Percentiles rank a stretch among this genome's conserved stretches.
These are phyloP conservation scores for Crenichthys baileyi DNA, from an alignment of 2,797 vertebrate species.

Conservation along the genomic window DNA sequence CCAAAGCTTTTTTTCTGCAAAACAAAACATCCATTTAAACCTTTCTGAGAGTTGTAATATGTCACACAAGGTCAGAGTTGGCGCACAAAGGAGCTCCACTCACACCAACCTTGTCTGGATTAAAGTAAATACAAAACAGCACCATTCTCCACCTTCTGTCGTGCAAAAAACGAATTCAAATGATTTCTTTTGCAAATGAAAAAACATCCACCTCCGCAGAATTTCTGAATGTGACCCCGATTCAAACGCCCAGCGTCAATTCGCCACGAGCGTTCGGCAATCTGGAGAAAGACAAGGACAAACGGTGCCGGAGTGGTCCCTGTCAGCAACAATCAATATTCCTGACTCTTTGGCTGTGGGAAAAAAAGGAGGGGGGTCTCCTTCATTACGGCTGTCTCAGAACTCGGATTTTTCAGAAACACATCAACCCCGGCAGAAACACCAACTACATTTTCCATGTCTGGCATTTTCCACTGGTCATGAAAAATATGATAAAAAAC, in stretches of 20 bases:
- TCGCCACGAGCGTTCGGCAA: slow-evolving; percentile 34
- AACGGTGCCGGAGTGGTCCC: slow-evolving; percentile 32
- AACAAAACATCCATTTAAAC: neutral
- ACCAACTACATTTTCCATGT: slow-evolving; percentile 37
- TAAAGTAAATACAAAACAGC: neutral
- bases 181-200: slow-evolving; percentile 34
- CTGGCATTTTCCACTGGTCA: slow-evolving; percentile 47
- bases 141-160: neutral
- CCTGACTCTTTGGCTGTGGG: slow-evolving; percentile 13
- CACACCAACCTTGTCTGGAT: neutral
- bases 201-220: slow-evolving; percentile 12
- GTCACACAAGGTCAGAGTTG: neutral
- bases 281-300: slow-evolving; percentile 44
- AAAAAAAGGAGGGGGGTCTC: slow-evolving; percentile 32
- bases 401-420: slow-evolving; percentile 28
- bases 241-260: slow-evolving; percentile 38
- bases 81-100: neutral
- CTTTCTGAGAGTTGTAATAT: neutral
- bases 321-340: slow-evolving; percentile 52
- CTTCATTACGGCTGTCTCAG: slow-evolving; percentile 31
- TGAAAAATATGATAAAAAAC: slow-evolving; percentile 17
- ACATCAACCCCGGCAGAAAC: slow-evolving; percentile 31
- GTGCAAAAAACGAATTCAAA: slow-evolving; percentile 3
- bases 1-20: neutral
- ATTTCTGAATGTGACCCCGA: slow-evolving; percentile 26